Conservation (phyloP, 2,888 invertebrate species). For the Drepana falcataria region DNA sequence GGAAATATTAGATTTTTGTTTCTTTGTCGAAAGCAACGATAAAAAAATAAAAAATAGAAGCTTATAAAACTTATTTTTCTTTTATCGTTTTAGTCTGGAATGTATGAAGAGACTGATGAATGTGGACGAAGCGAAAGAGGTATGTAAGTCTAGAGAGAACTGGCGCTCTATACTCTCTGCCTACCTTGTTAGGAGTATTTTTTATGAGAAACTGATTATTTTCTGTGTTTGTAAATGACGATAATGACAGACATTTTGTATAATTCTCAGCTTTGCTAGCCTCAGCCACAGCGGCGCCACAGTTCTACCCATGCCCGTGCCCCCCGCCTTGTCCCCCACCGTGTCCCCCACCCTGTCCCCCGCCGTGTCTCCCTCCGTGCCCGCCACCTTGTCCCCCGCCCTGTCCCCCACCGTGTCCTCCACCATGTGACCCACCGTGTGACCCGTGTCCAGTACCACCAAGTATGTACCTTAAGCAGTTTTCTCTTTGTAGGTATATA, state of each 20-base stretch:
- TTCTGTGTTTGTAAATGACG: neutral
- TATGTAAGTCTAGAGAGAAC: too few relatives aligned
- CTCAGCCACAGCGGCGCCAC: constrained; percentile 45
- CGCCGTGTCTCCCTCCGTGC: constrained; percentile 21
- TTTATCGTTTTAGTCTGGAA: too few relatives aligned
- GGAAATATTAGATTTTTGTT: too few relatives aligned
- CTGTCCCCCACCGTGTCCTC: constrained; percentile 7
- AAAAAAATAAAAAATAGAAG: too few relatives aligned
- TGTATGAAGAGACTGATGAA: too few relatives aligned
- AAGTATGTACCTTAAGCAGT: constrained; percentile 25
- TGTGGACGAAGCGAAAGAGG: too few relatives aligned
- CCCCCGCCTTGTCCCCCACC: constrained; percentile 10
- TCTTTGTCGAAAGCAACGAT: too few relatives aligned
- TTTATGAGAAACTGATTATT: too few relatives aligned
- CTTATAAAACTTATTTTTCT: too few relatives aligned
- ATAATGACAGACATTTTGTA: neutral
- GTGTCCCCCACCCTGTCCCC: constrained; percentile 18
- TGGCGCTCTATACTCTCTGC: too few relatives aligned
- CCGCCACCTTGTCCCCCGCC: constrained; percentile 15
- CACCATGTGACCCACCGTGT: constrained; percentile 21
- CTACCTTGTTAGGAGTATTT: too few relatives aligned
- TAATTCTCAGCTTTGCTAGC: constrained; percentile 45
- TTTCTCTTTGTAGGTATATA: neutral
- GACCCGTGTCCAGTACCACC: constrained; percentile 23
- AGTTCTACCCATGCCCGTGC: constrained; percentile 22